Conservation (phyloP, 2,888 invertebrate genomes). For the Nymphalis urticae region DNA sequence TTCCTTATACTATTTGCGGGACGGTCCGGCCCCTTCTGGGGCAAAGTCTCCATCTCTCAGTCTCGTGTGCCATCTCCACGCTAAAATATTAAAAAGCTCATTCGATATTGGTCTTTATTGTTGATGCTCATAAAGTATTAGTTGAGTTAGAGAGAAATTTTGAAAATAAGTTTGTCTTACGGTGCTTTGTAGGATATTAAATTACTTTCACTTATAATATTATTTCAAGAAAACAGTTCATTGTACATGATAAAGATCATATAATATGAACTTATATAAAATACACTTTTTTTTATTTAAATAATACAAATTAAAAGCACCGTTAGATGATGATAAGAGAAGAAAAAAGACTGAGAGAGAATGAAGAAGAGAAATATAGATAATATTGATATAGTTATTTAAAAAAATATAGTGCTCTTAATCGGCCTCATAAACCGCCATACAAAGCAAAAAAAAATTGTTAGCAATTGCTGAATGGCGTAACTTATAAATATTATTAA, state of each 20-base stretch:
- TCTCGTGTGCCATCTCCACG: conserved; percentile 70
- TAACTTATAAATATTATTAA: conserved; percentile 2
- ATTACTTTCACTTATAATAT: background rate
- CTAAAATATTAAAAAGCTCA: conserved; percentile 67
- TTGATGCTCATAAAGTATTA: conserved; percentile 21
- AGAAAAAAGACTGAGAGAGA: conserved; percentile 58
- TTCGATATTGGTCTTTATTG: conserved; percentile 39
- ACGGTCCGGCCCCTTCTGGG: conserved; percentile 71
- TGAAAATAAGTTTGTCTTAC: conserved; percentile 32
- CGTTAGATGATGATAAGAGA: conserved; percentile 40
- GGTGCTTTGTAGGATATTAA: conserved; percentile 28
- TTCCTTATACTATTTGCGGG: conserved; percentile 78
- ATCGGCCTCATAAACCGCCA: conserved; percentile 31
- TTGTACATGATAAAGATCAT: background rate
- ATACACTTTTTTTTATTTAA: conserved; percentile 9
- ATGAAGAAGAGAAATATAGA: conserved; percentile 45
- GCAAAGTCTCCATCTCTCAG: conserved; percentile 77
- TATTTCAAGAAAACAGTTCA: background rate
- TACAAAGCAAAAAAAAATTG: conserved; percentile 1
- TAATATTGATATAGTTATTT: conserved; percentile 25
- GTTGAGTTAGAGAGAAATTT: conserved; percentile 30
- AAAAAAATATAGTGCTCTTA: conserved; percentile 28
- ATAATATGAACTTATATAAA: conserved; percentile 6
- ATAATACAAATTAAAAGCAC: conserved; percentile 47
- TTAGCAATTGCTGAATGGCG: conserved; percentile 5